Base-by-base conservation (phyloP, 2,113 vertebrate genomes). In the Mastomys coucha region DNA sequence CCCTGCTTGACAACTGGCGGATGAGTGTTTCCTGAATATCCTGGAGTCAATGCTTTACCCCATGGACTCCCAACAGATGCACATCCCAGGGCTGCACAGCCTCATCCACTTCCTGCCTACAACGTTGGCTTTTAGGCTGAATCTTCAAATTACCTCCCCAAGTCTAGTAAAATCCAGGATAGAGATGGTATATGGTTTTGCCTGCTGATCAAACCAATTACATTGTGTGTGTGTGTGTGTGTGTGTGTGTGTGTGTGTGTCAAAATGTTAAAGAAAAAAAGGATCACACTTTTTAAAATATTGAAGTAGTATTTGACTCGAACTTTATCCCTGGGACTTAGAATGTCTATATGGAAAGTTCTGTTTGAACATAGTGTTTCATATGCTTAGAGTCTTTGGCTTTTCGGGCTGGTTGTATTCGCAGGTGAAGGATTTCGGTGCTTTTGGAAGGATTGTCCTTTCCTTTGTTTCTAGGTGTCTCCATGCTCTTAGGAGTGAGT, bases 1-100 rank as follows among this genome's bases (percentile, higher is more conserved):
- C 72, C 93, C 91, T 77, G 87, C 90, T 90, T 98, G 97, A 97
- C 94, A 97, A 53, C 89, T 97, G 97, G 96, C 91, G 91, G 96
- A 95, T 94, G 96, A 93, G 92, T 92, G 58, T 96, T 97, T 97
- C 96, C 95, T 91, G 97, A 91, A 85, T 63, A 33, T 81, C 75
- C 63, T 13, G 0, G 82, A 89, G 84, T 82, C 2, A 78, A 88
- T 96, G 93, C 90, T 97, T 92, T 96, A 93, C 75, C 95, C 93
- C 93, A 77, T 42, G 60, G 36, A 10, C 85, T 96, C 88, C 96
- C 88, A 80, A 51, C 73, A 82, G 86, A 95, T 51, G 86, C 90
- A 60, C 20, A 72, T 69, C 85, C 86, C 26, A 19, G 49, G 45
- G 24, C 53, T 42, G 63, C 51, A 31, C 12, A 26, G 94, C 77